Evolutionary conservation across 1,140 invertebrate genomes (phyloP).

Genomic region (Nasonia vitripennis): DNA sequence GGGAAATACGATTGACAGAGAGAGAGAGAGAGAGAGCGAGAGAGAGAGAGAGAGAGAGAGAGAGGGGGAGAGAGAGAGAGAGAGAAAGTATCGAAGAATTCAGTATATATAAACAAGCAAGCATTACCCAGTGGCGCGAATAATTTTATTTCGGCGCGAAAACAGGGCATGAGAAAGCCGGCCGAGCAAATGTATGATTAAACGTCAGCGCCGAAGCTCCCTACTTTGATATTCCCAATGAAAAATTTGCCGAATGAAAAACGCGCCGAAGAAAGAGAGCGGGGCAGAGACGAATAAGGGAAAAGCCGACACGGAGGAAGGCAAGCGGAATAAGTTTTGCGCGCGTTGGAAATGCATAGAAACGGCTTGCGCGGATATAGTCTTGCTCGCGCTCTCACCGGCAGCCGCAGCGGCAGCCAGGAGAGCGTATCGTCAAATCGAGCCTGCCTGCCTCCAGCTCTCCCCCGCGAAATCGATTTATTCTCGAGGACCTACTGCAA

Average conservation of each 20-base stretch:
- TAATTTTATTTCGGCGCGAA: background rate
- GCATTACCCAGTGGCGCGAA: background rate
- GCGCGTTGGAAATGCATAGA: conserved; percentile 48
- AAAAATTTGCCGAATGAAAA: conserved; percentile 45
- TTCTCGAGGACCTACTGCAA: conserved; percentile 41
- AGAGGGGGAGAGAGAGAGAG: too few species aligned
- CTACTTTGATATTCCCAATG: conserved; percentile 28
- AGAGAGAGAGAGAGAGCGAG: too few species aligned
- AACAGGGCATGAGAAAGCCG: background rate
- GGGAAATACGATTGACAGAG: too few species aligned
- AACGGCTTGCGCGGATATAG: conserved; percentile 1
- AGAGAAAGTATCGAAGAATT: too few species aligned
- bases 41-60: too few species aligned
- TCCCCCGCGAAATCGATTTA: conserved; percentile 51
- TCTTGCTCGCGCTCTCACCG: background rate
- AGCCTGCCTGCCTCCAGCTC: conserved; percentile 3
- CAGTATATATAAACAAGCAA: too few species aligned
- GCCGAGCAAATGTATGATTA: background rate
- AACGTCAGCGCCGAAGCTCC: background rate
- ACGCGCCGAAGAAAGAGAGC: background rate
- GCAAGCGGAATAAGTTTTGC: conserved; percentile 29
- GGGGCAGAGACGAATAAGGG: background rate
- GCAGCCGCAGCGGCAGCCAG: background rate
- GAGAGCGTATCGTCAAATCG: conserved; percentile 19
- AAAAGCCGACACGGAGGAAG: background rate